Percentiles rank a stretch among this genome's conserved stretches.
Conservation (phyloP, 1,140 invertebrate genomes). For the Ericerus pela region DNA sequence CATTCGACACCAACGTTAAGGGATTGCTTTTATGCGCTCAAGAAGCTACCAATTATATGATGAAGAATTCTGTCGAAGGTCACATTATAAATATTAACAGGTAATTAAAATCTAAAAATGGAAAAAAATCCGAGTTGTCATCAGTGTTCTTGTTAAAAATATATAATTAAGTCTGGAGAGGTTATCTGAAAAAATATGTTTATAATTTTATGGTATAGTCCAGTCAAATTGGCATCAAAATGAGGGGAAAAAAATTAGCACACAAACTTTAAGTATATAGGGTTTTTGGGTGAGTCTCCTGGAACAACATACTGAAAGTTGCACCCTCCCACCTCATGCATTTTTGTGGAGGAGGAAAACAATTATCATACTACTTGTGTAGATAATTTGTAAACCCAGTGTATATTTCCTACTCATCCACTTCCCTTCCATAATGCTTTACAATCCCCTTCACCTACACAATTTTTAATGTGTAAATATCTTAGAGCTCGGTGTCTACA, state of each 20-base stretch:
- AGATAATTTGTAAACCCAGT: background rate
- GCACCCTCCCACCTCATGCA: background rate
- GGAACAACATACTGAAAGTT: background rate
- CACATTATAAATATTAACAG: constrained; percentile 51
- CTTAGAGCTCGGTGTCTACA: background rate
- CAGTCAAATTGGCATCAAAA: no score
- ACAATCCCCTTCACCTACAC: background rate
- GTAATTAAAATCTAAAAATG: constrained; percentile 25
- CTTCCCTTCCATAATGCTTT: background rate
- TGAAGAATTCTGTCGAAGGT: constrained; percentile 33
- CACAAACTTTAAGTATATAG: no score
- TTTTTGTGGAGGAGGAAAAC: background rate
- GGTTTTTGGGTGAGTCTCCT: background rate
- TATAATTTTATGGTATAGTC: no score
- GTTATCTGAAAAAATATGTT: no score
- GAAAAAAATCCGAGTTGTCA: constrained; percentile 15
- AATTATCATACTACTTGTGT: background rate
- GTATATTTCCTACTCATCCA: background rate
- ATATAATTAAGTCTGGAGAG: no score
- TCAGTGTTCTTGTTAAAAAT: no score
- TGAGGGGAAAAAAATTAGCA: no score
- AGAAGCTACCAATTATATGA: constrained; percentile 40
- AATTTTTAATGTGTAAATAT: background rate
- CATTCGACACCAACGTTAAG: constrained; percentile 44
- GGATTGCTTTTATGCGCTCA: constrained; percentile 38